A percentile compares a stretch with the other conserved stretches of the same genome.
These are phyloP conservation scores for Rhodinocichla rosea DNA, from an alignment of 2,113 vertebrate species.

Conservation along the genomic window DNA sequence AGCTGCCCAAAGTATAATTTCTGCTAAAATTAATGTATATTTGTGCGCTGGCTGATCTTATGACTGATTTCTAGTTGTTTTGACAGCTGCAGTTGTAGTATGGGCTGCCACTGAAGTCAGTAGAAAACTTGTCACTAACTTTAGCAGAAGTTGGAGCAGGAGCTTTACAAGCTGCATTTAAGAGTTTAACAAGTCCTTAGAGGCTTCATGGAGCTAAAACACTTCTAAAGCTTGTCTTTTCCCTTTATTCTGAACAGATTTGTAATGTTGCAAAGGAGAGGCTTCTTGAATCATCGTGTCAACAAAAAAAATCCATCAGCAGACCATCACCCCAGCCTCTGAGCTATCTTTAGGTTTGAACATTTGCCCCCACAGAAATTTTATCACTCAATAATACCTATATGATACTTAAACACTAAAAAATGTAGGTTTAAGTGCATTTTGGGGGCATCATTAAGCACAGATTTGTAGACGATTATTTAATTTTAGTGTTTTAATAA, in stretches of 20 bases:
- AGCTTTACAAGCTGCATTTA: slow-evolving; percentile 12
- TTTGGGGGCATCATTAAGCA: slow-evolving; percentile 10
- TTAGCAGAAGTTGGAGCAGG: not conserved
- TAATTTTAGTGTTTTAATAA: not conserved
- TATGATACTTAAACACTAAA: not conserved
- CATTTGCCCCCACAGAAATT: not conserved
- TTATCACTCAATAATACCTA: slow-evolving; percentile 1
- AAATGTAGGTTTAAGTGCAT: not conserved
- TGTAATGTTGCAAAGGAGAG: slow-evolving; percentile 44
- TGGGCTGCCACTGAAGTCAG: not conserved
- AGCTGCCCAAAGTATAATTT: slow-evolving; percentile 47
- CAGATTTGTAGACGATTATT: not conserved
- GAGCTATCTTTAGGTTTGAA: not conserved
- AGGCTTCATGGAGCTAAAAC: slow-evolving; percentile 49
- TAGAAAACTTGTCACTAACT: not conserved
- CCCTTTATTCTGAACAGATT: slow-evolving; percentile 31
- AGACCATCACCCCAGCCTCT: not conserved
- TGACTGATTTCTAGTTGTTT: slow-evolving; percentile 56
- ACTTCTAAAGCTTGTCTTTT: slow-evolving; percentile 43
- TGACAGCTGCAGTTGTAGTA: slow-evolving; percentile 56
- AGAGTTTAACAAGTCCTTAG: slow-evolving; percentile 36
- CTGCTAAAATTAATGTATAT: not conserved
- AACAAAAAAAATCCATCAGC: not conserved
- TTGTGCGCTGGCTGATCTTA: not conserved
- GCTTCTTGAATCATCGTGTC: slow-evolving; percentile 24